Conservation (phyloP, 2,888 invertebrate genomes). For the Drosophila leonis region DNA sequence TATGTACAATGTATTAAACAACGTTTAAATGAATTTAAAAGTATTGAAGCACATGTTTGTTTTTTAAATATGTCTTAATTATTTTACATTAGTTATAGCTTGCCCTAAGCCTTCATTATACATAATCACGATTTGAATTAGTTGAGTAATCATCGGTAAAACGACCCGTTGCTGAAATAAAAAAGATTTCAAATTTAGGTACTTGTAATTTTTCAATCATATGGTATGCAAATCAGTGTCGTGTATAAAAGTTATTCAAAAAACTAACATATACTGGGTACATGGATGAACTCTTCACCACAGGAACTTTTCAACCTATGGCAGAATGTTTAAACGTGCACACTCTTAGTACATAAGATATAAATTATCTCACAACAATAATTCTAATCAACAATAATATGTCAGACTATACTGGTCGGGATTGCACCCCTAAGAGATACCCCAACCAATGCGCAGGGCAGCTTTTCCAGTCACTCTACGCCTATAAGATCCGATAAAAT, state of each 20-base stretch:
- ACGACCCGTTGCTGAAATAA: constrained; percentile 76
- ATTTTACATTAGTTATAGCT: constrained; percentile 11
- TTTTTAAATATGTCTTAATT: background rate
- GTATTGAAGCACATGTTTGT: background rate
- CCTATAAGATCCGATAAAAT: too few species aligned
- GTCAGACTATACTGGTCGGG: too few species aligned
- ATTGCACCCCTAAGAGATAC: too few species aligned
- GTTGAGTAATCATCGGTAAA: constrained; percentile 84
- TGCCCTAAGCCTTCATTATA: constrained; percentile 77
- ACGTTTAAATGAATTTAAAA: background rate
- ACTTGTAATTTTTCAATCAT: background rate
- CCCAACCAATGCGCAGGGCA: too few species aligned
- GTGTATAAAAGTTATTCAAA: background rate
- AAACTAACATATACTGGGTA: too few species aligned
- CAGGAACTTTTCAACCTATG: too few species aligned
- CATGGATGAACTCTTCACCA: too few species aligned
- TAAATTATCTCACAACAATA: too few species aligned
- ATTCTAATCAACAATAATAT: too few species aligned
- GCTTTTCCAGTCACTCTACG: too few species aligned
- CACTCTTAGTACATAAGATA: too few species aligned
- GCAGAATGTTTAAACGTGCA: too few species aligned
- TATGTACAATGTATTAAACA: constrained; percentile 11
- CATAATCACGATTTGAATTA: constrained; percentile 83
- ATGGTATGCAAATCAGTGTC: background rate
- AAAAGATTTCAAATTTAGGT: background rate